A percentile compares a stretch with the other conserved stretches of the same genome.
These are phyloP conservation scores for Ceyx cyanopectus DNA, from an alignment of 2,113 vertebrate genomes.

Conservation along the genomic window DNA sequence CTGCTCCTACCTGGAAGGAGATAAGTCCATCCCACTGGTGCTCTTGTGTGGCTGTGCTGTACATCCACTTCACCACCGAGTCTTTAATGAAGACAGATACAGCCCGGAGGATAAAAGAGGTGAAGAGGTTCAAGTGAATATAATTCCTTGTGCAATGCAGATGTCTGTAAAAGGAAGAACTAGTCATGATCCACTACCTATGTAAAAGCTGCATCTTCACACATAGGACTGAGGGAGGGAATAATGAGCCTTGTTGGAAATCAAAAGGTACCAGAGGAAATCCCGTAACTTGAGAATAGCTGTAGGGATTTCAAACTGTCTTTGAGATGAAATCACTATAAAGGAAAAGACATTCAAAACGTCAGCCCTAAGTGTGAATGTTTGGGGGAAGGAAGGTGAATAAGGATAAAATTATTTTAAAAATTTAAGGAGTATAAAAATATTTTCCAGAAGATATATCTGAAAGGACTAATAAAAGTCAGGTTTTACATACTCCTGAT, in stretches of 20 bases:
- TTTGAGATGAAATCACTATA: neutral
- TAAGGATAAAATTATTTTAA: neutral
- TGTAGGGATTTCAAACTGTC: neutral
- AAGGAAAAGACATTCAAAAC: neutral
- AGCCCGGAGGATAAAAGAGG: slow-evolving; percentile 93
- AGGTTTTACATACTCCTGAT: neutral
- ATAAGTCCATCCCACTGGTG: slow-evolving; percentile 82
- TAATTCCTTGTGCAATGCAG: slow-evolving; percentile 96
- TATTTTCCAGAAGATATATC: neutral
- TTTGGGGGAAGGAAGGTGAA: neutral
- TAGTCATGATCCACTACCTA: neutral
- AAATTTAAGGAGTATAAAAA: neutral
- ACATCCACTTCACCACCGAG: slow-evolving; percentile 84
- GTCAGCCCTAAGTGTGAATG: neutral
- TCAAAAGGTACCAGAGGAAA: neutral
- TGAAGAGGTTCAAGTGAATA: slow-evolving; percentile 96
- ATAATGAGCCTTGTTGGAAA: neutral
- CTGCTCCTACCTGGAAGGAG: slow-evolving; percentile 81
- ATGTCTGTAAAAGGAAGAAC: slow-evolving; percentile 80
- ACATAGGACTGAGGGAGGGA: neutral
- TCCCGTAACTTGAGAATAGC: neutral
- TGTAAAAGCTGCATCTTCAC: neutral
- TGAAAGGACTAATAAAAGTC: neutral
- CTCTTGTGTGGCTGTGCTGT: slow-evolving; percentile 79
- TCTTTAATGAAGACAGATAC: slow-evolving; percentile 93